Evolutionary conservation across 2,113 vertebrate genomes (phyloP).

Genomic region (Amphilophus citrinellus): DNA sequence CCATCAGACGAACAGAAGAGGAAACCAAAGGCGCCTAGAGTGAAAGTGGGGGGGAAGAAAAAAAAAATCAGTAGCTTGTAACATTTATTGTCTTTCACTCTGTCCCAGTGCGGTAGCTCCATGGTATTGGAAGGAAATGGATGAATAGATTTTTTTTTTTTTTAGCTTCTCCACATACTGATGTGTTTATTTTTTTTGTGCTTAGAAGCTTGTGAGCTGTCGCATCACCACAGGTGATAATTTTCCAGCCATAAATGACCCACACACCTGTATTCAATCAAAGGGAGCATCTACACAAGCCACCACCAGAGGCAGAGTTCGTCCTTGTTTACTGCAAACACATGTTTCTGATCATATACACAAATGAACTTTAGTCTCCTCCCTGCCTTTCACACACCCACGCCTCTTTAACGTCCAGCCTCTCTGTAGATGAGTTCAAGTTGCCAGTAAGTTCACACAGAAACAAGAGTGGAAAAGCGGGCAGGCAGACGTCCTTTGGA

Average conservation of each 20-base stretch:
- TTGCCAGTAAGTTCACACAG: neutral
- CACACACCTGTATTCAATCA: slow-evolving; percentile 46
- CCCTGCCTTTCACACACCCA: slow-evolving; percentile 3
- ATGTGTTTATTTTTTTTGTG: neutral
- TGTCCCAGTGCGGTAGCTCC: slow-evolving; percentile 2
- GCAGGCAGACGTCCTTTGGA: neutral
- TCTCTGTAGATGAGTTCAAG: neutral
- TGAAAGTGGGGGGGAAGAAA: neutral
- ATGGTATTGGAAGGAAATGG: slow-evolving; percentile 9
- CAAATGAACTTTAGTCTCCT: neutral
- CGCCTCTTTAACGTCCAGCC: neutral
- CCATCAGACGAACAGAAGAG: neutral
- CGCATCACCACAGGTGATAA: neutral
- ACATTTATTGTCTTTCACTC: neutral
- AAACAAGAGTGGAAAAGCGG: neutral
- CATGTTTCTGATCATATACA: slow-evolving; percentile 46
- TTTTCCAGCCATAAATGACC: neutral
- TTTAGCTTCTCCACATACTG: neutral
- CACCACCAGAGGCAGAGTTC: neutral
- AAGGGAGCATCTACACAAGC: rapidly evolving
- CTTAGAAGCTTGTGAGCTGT: neutral
- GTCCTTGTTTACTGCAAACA: slow-evolving; percentile 37
- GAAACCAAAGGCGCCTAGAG: neutral
- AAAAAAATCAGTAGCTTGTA: neutral
- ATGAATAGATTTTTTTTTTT: neutral